Percentiles rank a stretch among this genome's conserved stretches.
These are phyloP conservation scores for Caenorhabditis remanei DNA, from an alignment of 1,140 invertebrate genomes.

Conservation along the genomic window DNA sequence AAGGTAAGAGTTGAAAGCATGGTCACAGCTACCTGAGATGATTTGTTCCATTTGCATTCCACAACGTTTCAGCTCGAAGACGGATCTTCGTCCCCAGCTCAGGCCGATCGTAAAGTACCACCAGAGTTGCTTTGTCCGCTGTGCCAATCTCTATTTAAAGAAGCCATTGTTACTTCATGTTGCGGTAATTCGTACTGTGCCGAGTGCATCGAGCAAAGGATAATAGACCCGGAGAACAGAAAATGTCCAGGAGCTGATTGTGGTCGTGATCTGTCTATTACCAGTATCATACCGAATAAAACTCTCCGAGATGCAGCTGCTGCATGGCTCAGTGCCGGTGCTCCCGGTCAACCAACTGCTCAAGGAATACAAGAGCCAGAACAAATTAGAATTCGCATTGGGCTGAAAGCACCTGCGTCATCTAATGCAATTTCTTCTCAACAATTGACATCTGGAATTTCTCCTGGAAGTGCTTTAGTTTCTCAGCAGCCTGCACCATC, in stretches of 20 bases:
- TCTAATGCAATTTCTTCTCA: neutral
- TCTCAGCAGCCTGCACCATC: neutral
- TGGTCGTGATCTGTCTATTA: constrained; percentile 85
- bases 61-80: constrained; percentile 82
- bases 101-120: constrained; percentile 26
- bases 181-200: constrained; percentile 98
- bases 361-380: constrained; percentile 18
- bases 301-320: constrained; percentile 69
- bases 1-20: neutral
- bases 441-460: constrained; percentile 3
- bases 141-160: constrained; percentile 91
- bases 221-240: constrained; percentile 88
- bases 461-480: neutral
- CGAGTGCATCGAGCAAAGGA: constrained; percentile 84
- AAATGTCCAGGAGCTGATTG: constrained; percentile 88
- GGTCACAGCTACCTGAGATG: neutral
- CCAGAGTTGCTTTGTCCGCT: constrained; percentile 91
- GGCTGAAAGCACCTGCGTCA: constrained; percentile 22
- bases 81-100: constrained; percentile 14
- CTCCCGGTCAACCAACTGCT: neutral
- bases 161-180: constrained; percentile 96
- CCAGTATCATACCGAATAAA: constrained; percentile 89
- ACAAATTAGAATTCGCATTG: constrained; percentile 53
- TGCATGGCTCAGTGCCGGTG: constrained; percentile 33
- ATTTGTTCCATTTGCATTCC: neutral